These are phyloP conservation scores for Caenorhabditis imperialis DNA, from an alignment of 2,888 invertebrate species.

Conservation along the genomic window DNA sequence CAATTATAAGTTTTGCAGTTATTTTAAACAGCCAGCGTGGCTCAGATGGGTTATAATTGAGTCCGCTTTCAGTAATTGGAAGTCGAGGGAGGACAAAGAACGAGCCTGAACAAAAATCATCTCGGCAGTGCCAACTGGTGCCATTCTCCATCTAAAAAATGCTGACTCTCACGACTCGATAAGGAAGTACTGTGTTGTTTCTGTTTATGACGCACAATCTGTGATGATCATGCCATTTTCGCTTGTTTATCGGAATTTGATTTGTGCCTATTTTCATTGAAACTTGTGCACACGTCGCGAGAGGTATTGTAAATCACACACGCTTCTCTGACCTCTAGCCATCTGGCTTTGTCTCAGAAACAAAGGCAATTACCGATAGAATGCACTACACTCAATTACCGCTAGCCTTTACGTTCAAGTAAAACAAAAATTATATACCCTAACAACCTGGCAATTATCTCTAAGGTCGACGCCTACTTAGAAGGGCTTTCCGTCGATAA, in stretches of 20 bases:
- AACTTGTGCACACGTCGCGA: no score
- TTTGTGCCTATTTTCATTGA: no score
- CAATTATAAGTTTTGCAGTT: constrained; percentile 43
- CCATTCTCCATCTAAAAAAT: constrained; percentile 18
- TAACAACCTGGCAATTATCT: constrained; percentile 31
- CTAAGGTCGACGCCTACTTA: constrained; percentile 26
- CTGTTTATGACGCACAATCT: constrained; percentile 1
- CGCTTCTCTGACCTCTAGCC: constrained; percentile 2
- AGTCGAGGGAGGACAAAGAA: constrained; percentile 27
- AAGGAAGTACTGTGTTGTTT: constrained; percentile 16
- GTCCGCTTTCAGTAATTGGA: constrained; percentile 1
- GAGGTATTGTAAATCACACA: no score
- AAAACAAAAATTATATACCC: neutral
- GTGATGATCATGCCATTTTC: constrained; percentile 36
- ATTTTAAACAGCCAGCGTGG: constrained; percentile 12
- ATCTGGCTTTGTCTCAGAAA: constrained; percentile 15
- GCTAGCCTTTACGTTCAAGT: neutral
- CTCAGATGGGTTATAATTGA: constrained; percentile 18
- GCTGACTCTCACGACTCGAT: constrained; percentile 13
- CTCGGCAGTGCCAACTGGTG: constrained; percentile 27
- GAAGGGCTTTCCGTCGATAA: constrained; percentile 15
- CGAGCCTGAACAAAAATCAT: constrained; percentile 14
- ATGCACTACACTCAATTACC: constrained; percentile 7
- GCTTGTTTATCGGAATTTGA: no score
- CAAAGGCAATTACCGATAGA: constrained; percentile 25